Evolutionary conservation across 1,140 invertebrate genomes (phyloP), one percentile per base, ranked within the genome.

Genomic region (Drosophila sp.): DNA sequence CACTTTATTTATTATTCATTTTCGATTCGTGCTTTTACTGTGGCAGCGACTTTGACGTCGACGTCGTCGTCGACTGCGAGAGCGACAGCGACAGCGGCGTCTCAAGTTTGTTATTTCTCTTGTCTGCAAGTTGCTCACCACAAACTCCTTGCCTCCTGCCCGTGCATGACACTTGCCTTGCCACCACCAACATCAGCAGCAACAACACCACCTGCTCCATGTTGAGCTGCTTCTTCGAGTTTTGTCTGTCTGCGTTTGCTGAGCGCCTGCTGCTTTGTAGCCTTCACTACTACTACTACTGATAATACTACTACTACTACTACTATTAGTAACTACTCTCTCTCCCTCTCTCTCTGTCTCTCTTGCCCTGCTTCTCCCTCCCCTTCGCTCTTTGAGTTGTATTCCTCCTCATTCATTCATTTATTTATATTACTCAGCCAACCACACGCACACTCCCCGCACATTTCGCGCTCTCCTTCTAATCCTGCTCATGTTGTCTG

Each of bases 1-100:
- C 83, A 89, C 83, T 89, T 89, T 89, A 89, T 89, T 89, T 89
- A 89, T 89, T 89, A 89, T 89, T 89, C 83, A 89, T 89, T 89
- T 89, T 89, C 83, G 83, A 89, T 89, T 89, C 83, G 83, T 89
- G 83, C 63, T 83, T 89, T 87, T 81, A 79, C 83, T 65, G 78
- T 86, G 48, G 73, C 69, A 57, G 59, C 61, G 61, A 13, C 53
- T 27, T 13, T 43, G 14, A 9, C 58, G 41, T 36, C 61, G 48
- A 40, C 54, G 59, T 25, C 45, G 6, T 9, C 36, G n/a, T 0
- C 21, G 25, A 27, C 61, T 43, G 41, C 58, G 46, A 41, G 64
- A 75, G 43, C 53, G 56, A 51, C 57, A 45, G 45, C 70, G 45
- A 46, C 72, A 56, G 41, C 58, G 46, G 45, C 70, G 80, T 83